Conservation (phyloP, 2,797 vertebrate species). For the Tamandua tetradactyla region DNA sequence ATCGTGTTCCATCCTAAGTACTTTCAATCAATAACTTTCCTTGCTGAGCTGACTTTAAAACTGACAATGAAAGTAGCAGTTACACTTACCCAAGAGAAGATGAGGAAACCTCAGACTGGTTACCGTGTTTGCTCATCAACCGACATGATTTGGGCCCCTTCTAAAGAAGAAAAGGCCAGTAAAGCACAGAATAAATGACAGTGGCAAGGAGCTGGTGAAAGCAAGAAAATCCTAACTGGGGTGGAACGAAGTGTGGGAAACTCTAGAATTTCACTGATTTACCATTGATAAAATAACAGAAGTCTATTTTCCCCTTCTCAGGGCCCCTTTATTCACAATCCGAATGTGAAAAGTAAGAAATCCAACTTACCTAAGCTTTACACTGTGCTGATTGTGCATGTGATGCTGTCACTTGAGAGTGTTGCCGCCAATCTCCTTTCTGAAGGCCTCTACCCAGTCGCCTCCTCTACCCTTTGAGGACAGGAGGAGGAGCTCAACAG, state of each 20-base stretch:
- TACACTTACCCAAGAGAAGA: conserved; percentile 70
- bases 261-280: conserved; percentile 79
- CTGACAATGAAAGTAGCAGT: conserved; percentile 49
- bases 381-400: conserved; percentile 72
- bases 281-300: conserved; percentile 78
- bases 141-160: conserved; percentile 58
- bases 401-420: conserved; percentile 71
- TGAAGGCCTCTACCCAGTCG: conserved; percentile 59
- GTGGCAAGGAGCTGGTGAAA: conserved; percentile 53
- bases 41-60: conserved; percentile 63
- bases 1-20: not conserved
- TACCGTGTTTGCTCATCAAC: conserved; percentile 64
- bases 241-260: conserved; percentile 78
- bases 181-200: conserved; percentile 40
- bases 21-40: conserved; percentile 31
- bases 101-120: conserved; percentile 73
- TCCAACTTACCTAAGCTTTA: conserved; percentile 65
- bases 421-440: conserved; percentile 60
- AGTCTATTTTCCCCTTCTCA: conserved; percentile 72
- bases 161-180: conserved; percentile 70
- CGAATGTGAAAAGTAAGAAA: conserved; percentile 78
- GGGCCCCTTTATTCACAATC: conserved; percentile 72
- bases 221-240: conserved; percentile 61
- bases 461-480: conserved; percentile 64
- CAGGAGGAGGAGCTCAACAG: conserved; percentile 60